A percentile compares a stretch with the other conserved stretches of the same genome.
phyloP scores from a whole-genome alignment of 2,797 vertebrate species.

The Hafferia zeledoni region DNA sequence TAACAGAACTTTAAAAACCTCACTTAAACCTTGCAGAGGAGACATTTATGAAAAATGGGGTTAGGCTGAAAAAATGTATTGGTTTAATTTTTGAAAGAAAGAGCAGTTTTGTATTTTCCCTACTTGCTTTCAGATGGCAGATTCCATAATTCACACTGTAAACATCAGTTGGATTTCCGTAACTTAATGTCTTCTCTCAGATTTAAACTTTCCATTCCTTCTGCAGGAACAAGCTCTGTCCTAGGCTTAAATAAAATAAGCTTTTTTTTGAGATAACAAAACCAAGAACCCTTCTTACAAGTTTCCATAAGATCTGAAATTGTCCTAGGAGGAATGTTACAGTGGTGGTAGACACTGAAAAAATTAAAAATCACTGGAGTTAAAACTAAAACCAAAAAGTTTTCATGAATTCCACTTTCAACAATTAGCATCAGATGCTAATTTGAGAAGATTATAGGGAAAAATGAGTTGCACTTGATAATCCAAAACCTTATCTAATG shows the following conservation, averaged over 20 bases:
- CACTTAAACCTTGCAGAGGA: neutral
- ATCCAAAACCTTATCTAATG: neutral
- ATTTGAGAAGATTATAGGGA: neutral
- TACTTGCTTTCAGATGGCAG: neutral
- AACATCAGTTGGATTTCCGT: neutral
- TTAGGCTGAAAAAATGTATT: neutral
- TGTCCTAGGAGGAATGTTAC: constrained; percentile 9
- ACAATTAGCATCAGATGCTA: neutral
- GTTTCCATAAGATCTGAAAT: constrained; percentile 11
- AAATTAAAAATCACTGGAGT: neutral
- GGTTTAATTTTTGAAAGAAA: neutral
- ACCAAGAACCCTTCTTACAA: neutral
- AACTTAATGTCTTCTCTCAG: neutral
- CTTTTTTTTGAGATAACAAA: neutral
- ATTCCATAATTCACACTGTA: neutral
- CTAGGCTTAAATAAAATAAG: neutral
- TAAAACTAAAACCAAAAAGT: constrained; percentile 9
- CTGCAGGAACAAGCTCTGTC: neutral
- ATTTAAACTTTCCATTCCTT: neutral
- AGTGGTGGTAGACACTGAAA: neutral
- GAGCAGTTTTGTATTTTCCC: neutral
- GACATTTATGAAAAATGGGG: neutral
- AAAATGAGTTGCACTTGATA: neutral
- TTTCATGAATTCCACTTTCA: neutral
- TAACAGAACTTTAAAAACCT: neutral